phyloP scores from a whole-genome alignment of 35 echinoderm and acorn worm genomes.

The Amphiura filiformis region DNA sequence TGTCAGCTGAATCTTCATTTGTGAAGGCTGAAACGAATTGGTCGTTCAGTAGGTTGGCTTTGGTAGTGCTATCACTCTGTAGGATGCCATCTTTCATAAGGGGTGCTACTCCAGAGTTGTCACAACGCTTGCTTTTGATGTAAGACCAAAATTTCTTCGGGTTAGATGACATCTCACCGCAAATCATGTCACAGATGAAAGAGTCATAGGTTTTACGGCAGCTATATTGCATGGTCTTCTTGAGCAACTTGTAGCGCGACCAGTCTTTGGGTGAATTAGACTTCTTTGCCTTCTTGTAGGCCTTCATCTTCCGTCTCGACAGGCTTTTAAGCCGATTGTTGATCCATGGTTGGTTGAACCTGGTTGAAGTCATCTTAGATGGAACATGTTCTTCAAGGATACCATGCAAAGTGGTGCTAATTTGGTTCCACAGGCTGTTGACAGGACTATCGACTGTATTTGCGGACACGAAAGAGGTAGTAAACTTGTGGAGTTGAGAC shows the following conservation, averaged over 20 bases:
- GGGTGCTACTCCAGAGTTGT: too few species aligned
- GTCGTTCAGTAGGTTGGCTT: not conserved
- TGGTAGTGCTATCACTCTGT: slow-evolving; percentile 15
- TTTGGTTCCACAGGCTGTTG: not conserved
- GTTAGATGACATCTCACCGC: not conserved
- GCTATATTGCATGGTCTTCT: not conserved
- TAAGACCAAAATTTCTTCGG: not conserved
- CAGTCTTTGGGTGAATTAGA: not conserved
- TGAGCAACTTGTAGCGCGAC: not conserved
- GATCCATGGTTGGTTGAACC: slow-evolving; percentile 18
- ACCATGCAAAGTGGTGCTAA: not conserved
- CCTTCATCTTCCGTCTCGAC: not conserved
- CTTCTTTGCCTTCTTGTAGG: not conserved
- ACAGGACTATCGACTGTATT: not conserved
- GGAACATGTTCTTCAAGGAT: not conserved
- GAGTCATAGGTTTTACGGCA: not conserved
- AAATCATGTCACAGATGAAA: not conserved
- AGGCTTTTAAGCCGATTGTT: not conserved
- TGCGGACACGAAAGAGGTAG: not conserved
- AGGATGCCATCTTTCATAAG: not conserved
- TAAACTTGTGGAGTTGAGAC: not conserved
- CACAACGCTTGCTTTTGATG: too few species aligned
- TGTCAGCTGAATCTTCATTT: not conserved
- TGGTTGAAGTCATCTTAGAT: not conserved
- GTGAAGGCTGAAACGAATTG: not conserved